Conservation (phyloP, 1,140 invertebrate species). For the Bombus picipes region DNA sequence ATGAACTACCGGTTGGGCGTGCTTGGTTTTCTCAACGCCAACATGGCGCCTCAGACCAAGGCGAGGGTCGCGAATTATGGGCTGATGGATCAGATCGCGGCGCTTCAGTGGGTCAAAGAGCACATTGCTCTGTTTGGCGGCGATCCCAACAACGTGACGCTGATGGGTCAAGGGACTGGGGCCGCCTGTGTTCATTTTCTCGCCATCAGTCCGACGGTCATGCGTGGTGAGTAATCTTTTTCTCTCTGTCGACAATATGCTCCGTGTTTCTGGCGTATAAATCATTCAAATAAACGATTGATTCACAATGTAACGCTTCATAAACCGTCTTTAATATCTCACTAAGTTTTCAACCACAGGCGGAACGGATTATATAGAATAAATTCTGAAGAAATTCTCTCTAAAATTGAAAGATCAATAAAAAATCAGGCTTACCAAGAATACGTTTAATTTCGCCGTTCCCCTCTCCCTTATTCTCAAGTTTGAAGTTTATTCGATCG, state of each 20-base stretch:
- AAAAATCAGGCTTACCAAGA: not conserved
- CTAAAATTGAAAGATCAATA: not conserved
- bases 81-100: conserved; percentile 96
- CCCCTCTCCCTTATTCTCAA: too few species aligned
- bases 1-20: conserved; percentile 98
- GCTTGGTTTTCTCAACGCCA: conserved; percentile 94
- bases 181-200: conserved; percentile 97
- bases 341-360: too few species aligned
- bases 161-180: conserved; percentile 96
- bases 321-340: not conserved
- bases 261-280: too few species aligned
- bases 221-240: conserved; percentile 86
- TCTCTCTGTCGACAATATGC: not conserved
- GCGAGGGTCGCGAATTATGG: conserved; percentile 95
- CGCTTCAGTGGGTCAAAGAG: conserved; percentile 95
- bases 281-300: too few species aligned
- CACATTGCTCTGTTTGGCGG: conserved; percentile 95
- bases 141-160: conserved; percentile 93
- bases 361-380: not conserved
- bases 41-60: conserved; percentile 89
- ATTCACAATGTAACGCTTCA: not conserved
- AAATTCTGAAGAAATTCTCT: not conserved
- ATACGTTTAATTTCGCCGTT: not conserved
- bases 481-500: conserved; percentile 12
- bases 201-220: conserved; percentile 96